Evolutionary conservation across 2,797 vertebrate genomes (phyloP).

Genomic region (Synaphobranchus kaupii): DNA sequence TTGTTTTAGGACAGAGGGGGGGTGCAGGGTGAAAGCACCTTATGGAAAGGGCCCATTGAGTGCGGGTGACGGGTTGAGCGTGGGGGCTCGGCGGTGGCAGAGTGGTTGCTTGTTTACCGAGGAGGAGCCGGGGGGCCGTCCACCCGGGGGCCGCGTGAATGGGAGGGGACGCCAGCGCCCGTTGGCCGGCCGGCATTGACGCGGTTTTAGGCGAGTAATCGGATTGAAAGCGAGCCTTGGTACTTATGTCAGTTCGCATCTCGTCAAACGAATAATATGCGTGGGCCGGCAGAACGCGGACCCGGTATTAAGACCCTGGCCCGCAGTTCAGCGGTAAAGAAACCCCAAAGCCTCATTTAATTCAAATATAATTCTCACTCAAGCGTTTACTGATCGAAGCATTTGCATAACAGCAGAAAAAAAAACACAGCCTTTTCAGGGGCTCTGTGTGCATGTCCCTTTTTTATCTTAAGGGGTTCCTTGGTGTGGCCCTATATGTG

Average conservation of each 20-base stretch:
- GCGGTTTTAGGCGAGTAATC: slow-evolving; percentile 90
- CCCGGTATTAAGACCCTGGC: slow-evolving; percentile 81
- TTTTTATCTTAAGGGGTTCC: slow-evolving; percentile 45
- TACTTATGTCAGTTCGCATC: slow-evolving; percentile 99
- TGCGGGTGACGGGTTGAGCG: slow-evolving; percentile 84
- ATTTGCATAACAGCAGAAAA: slow-evolving; percentile 95
- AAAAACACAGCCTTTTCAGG: slow-evolving; percentile 72
- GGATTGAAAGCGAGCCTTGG: slow-evolving; percentile 93
- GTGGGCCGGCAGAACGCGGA: slow-evolving; percentile 81
- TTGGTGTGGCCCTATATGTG: slow-evolving; percentile 55
- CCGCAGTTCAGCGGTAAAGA: slow-evolving; percentile 77
- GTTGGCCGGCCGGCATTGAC: slow-evolving; percentile 92
- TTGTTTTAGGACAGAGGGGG: slow-evolving; percentile 74
- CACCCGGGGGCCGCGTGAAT: slow-evolving; percentile 78
- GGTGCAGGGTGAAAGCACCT: slow-evolving; percentile 80
- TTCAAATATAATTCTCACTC: slow-evolving; percentile 96
- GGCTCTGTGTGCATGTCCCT: slow-evolving; percentile 37
- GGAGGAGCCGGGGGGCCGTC: slow-evolving; percentile 68
- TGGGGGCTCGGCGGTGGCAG: slow-evolving; percentile 79
- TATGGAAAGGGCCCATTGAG: slow-evolving; percentile 87
- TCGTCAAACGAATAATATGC: slow-evolving; percentile 95
- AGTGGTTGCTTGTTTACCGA: slow-evolving; percentile 83
- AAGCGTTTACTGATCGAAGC: slow-evolving; percentile 79
- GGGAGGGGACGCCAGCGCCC: slow-evolving; percentile 82
- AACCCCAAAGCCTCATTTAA: slow-evolving; percentile 86